phyloP scores from a whole-genome alignment of 2,797 vertebrate genomes.

The Ammospiza maritima region DNA sequence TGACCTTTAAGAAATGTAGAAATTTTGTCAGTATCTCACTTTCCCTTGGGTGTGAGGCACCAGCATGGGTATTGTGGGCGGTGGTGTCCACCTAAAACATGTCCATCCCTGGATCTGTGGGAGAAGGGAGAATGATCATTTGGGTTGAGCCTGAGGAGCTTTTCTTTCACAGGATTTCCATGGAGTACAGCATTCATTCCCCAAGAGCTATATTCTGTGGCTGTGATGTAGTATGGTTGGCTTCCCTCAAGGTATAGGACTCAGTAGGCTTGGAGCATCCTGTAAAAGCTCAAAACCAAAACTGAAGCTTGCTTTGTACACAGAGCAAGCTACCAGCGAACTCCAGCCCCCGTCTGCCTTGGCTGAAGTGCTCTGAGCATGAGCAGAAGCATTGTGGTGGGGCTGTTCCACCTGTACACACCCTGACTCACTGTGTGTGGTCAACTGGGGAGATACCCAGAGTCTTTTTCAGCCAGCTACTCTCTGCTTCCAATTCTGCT shows the following conservation, averaged over 20 bases:
- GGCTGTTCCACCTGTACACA: not conserved
- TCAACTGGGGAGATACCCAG: not conserved
- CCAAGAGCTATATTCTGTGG: not conserved
- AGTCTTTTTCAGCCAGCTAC: not conserved
- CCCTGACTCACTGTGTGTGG: rapidly evolving
- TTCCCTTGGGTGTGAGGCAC: not conserved
- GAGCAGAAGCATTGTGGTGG: rapidly evolving
- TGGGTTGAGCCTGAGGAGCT: not conserved
- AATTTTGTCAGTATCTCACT: not conserved
- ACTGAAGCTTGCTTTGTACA: not conserved
- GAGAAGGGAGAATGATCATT: not conserved
- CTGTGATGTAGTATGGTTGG: rapidly evolving
- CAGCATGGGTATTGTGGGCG: not conserved
- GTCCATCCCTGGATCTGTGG: not conserved
- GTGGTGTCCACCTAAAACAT: not conserved
- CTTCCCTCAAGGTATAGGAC: not conserved
- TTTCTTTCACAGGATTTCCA: not conserved
- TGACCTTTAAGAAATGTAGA: not conserved
- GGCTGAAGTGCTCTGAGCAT: not conserved
- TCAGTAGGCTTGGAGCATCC: not conserved
- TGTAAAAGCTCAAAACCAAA: not conserved
- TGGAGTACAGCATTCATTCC: not conserved
- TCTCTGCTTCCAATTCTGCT: not conserved
- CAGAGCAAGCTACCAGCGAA: not conserved
- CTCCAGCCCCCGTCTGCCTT: rapidly evolving